A percentile compares a stretch with the other conserved stretches of the same genome.
These are phyloP conservation scores for Capra hircus DNA, from an alignment of 2,113 vertebrate genomes.

Conservation along the genomic window DNA sequence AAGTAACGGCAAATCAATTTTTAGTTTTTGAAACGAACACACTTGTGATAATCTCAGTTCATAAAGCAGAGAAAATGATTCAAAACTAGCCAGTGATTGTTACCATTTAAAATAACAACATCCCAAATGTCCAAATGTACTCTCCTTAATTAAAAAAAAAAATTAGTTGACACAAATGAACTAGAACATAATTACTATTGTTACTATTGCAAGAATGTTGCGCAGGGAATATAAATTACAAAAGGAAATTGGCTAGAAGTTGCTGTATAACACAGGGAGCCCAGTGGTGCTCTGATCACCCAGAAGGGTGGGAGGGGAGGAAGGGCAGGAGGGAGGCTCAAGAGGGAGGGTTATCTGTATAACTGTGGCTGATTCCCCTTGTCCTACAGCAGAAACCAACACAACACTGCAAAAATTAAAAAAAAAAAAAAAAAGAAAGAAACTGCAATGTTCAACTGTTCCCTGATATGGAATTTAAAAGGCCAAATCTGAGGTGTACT, in stretches of 20 bases:
- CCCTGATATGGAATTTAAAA: neutral
- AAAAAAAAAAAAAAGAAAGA: neutral
- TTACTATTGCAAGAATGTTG: neutral
- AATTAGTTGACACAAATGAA: neutral
- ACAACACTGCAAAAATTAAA: neutral
- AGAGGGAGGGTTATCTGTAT: neutral
- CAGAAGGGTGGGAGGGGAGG: neutral
- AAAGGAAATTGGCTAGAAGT: neutral
- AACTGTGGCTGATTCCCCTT: neutral
- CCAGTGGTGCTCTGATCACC: neutral
- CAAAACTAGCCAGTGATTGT: neutral
- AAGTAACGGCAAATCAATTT: neutral
- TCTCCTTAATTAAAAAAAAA: neutral
- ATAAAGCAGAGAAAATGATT: neutral
- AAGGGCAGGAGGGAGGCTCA: neutral
- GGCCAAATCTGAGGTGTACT: neutral
- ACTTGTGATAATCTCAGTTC: neutral
- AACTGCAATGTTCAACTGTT: neutral
- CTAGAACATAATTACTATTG: neutral
- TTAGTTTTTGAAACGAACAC: neutral
- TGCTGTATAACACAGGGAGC: neutral
- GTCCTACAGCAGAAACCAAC: neutral
- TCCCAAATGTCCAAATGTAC: neutral
- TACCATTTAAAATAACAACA: neutral
- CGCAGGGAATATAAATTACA: neutral